phyloP scores from a whole-genome alignment of 2,113 vertebrate species.

The Hipposideros armiger region DNA sequence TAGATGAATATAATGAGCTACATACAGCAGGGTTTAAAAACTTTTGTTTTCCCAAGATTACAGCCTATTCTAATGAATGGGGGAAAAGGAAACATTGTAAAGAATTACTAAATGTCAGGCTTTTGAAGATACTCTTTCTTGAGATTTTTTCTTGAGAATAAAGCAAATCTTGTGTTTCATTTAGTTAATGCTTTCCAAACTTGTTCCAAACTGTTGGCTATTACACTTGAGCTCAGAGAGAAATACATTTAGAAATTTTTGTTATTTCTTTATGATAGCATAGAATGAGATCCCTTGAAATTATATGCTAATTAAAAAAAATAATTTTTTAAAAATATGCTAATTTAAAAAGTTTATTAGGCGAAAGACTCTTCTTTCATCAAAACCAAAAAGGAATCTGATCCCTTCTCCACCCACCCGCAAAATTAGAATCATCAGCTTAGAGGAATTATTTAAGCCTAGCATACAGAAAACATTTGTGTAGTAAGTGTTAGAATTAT shows the following conservation, averaged over 20 bases:
- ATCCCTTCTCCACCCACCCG: background rate
- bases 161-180: constrained; percentile 50
- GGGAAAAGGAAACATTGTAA: background rate
- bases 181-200: constrained; percentile 44
- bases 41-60: constrained; percentile 35
- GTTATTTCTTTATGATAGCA: constrained; percentile 14
- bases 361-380: constrained; percentile 19
- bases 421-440: background rate
- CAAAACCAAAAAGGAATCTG: constrained; percentile 39
- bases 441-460: constrained; percentile 32
- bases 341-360: constrained; percentile 12
- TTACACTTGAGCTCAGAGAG: constrained; percentile 5
- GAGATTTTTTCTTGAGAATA: constrained; percentile 37
- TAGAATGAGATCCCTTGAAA: constrained; percentile 53
- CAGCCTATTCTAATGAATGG: background rate
- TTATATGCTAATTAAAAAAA: constrained; percentile 10
- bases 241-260: constrained; percentile 34
- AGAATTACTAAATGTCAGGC: constrained; percentile 28
- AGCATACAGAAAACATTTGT: background rate
- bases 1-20: background rate
- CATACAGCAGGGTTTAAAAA: background rate
- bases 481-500: background rate
- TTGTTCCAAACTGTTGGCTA: constrained; percentile 15
- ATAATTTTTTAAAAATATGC: background rate
- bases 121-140: constrained; percentile 34